Base-by-base conservation (phyloP, 1,140 invertebrate genomes). In the Campoletis sonorensis region DNA sequence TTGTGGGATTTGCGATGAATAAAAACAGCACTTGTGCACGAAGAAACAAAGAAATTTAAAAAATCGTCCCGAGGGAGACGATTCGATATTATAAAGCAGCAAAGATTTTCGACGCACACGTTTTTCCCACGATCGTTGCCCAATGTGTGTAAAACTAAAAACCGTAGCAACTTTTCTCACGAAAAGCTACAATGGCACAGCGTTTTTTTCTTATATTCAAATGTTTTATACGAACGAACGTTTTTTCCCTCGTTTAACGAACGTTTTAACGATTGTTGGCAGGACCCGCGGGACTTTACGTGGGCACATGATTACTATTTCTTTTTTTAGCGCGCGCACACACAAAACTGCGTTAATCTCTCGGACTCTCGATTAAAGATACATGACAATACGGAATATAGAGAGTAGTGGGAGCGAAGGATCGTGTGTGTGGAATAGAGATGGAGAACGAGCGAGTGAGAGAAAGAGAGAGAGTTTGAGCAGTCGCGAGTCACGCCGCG, bases 401-500 rank as follows among this genome's bases (percentile, higher is more conserved):
- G 51, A 21, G 18, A 7, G 51, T 18, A 54, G 18, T 18, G 51
- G 51, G 51, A 54, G 18, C n/a, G 40, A 45, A 45, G 40, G 40
- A 13, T 13, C 40, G 40, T 45, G 8, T 13, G 40, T 45, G 40
- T 54, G 11, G 51, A 54, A n/a, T 11, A 18, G 51, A n/a, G 51
- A 54, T 11, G 40, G 40, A 45, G 21, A 45, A 37, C 15, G 30
- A 33, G 16, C n/a, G 67, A 70, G 51, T 8, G 58, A 78, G 30
- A n/a, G n/a, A 15, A 18, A 37, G 54, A 26, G 49, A 18, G 4
- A 54, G 51, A 54, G 4, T 8, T 54, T n/a, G 51, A 78, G 76
- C 40, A 67, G 61, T 64, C 76, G 51, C 76, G 76, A 85, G 81
- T 81, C 84, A 79, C 85, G 85, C 80, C 77, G 81, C 77, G 83